phyloP scores from a whole-genome alignment of 2,888 invertebrate species.

The Hyposoter dolosus region DNA sequence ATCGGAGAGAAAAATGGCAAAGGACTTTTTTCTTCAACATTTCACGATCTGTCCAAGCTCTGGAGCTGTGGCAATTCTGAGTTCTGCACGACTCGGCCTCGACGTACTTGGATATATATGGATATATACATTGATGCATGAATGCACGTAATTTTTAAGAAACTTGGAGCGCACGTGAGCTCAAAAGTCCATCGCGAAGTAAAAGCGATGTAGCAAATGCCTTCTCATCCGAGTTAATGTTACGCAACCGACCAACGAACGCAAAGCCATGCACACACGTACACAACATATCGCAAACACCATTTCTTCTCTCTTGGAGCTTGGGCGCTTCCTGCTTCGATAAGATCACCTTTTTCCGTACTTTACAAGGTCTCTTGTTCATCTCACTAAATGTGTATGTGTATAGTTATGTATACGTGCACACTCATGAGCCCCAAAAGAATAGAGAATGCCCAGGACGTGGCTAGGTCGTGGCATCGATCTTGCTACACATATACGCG shows the following conservation, averaged over 20 bases:
- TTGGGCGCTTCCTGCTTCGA: constrained; percentile 66
- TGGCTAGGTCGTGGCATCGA: constrained; percentile 63
- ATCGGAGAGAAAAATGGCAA: background rate
- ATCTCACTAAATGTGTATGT: constrained; percentile 21
- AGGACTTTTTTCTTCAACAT: background rate
- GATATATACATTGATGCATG: background rate
- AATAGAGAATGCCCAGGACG: constrained; percentile 50
- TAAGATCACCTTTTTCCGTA: constrained; percentile 66
- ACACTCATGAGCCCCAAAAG: constrained; percentile 5
- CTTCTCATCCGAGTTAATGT: constrained; percentile 57
- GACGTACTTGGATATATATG: background rate
- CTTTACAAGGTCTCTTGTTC: constrained; percentile 66
- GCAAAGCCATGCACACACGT: constrained; percentile 13
- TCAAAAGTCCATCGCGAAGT: constrained; percentile 57
- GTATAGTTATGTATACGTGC: constrained; percentile 1
- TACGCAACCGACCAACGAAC: constrained; percentile 59
- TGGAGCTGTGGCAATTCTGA: background rate
- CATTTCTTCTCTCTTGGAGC: constrained; percentile 45
- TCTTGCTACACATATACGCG: constrained; percentile 44
- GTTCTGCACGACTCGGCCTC: background rate
- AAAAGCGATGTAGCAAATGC: constrained; percentile 55
- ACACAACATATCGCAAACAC: constrained; percentile 45
- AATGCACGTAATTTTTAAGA: constrained; percentile 3
- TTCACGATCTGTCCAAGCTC: background rate
- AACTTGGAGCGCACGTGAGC: constrained; percentile 48